Conservation (phyloP, 2,113 vertebrate genomes). For the Pseudopodoces humilis region DNA sequence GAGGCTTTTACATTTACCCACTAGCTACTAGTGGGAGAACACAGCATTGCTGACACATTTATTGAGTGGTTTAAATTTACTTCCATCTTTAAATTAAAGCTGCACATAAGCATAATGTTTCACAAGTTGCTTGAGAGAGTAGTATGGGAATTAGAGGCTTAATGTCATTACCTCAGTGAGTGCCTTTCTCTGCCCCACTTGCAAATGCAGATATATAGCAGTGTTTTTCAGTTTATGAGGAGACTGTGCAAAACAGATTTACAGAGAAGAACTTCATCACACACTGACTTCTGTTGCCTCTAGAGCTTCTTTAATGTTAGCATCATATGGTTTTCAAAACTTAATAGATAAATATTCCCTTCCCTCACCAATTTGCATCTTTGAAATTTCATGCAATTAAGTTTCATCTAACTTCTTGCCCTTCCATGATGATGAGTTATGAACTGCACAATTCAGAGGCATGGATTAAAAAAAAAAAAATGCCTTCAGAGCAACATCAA, state of each 20-base stretch:
- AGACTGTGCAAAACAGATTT: constrained; percentile 31
- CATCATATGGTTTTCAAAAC: constrained; percentile 54
- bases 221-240: neutral
- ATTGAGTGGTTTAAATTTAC: neutral
- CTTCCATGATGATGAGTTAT: constrained; percentile 47
- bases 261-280: constrained; percentile 29
- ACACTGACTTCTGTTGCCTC: constrained; percentile 26
- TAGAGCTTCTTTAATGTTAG: constrained; percentile 42
- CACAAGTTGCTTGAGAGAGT: neutral
- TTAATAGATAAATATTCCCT: constrained; percentile 52
- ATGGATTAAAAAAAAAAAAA: neutral
- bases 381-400: constrained; percentile 59
- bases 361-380: constrained; percentile 47
- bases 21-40: neutral
- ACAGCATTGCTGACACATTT: neutral
- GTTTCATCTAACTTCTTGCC: constrained; percentile 40
- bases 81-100: neutral
- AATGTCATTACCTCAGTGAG: neutral
- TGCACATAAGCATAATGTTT: neutral
- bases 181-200: neutral
- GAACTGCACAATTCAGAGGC: constrained; percentile 20
- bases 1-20: neutral
- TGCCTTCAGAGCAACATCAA: constrained; percentile 10
- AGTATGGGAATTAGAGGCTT: neutral
- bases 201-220: constrained; percentile 6